Percentiles rank a stretch among this genome's conserved stretches.
These are phyloP conservation scores for Ormyrus pomaceus DNA, from an alignment of 2,888 invertebrate species.

Conservation along the genomic window DNA sequence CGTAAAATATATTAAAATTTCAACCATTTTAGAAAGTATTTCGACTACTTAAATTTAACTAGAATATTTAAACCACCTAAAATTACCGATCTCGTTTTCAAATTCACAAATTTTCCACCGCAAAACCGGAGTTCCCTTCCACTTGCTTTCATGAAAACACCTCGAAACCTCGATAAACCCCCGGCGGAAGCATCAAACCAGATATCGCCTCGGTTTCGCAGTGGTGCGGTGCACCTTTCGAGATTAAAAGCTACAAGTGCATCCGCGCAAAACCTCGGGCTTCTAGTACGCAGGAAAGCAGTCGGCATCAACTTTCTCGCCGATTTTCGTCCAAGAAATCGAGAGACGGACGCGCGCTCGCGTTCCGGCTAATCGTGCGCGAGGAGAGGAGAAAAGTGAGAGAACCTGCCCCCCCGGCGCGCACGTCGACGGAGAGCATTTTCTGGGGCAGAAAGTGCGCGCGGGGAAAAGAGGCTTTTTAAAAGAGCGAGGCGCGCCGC, in stretches of 20 bases:
- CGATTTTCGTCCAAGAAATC: conserved; percentile 41
- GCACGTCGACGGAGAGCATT: not conserved
- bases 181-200: too few species aligned
- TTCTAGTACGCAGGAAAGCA: not conserved
- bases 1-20: too few species aligned
- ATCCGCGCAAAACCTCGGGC: not conserved
- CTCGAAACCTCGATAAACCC: too few species aligned
- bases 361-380: conserved; percentile 38
- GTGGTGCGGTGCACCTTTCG: not conserved
- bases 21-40: too few species aligned
- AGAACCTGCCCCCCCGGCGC: not conserved
- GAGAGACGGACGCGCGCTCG: conserved; percentile 4
- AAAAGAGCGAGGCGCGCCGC: not conserved
- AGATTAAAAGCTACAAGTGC: not conserved
- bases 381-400: conserved; percentile 29
- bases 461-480: not conserved
- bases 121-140: too few species aligned
- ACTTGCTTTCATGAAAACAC: too few species aligned
- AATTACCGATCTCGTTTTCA: too few species aligned
- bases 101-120: too few species aligned
- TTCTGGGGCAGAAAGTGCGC: conserved; percentile 43
- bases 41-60: too few species aligned
- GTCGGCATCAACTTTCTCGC: conserved; percentile 45
- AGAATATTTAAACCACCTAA: too few species aligned
- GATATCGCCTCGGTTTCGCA: not conserved